Conservation (phyloP, 2,888 invertebrate species). For the Dicycla oo region DNA sequence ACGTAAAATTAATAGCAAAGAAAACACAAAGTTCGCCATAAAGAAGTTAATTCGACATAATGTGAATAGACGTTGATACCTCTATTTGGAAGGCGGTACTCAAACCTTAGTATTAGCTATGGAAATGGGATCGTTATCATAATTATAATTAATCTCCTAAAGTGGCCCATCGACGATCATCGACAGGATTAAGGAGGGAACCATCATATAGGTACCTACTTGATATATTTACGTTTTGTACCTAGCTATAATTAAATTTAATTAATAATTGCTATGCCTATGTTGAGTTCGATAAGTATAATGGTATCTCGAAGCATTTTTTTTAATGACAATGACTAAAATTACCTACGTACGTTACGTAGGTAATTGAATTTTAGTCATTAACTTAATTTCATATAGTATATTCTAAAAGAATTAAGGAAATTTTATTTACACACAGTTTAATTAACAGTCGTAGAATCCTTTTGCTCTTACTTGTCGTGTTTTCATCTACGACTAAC, state of each 20-base stretch:
- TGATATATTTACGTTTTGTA: conserved; percentile 30
- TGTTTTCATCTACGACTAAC: conserved; percentile 4
- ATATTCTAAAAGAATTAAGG: conserved; percentile 14
- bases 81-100: conserved; percentile 66
- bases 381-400: conserved; percentile 22
- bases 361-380: conserved; percentile 30
- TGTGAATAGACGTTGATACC: conserved; percentile 58
- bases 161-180: conserved; percentile 68
- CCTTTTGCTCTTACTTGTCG: conserved; percentile 15
- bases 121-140: conserved; percentile 79
- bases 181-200: conserved; percentile 69
- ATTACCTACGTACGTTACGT: conserved; percentile 34
- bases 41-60: conserved; percentile 45
- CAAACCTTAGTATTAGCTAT: conserved; percentile 78
- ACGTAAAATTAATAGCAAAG: conserved; percentile 12
- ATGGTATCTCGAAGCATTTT: conserved; percentile 38
- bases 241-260: conserved; percentile 52
- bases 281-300: conserved; percentile 29
- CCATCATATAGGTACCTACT: conserved; percentile 37
- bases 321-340: conserved; percentile 27
- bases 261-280: conserved; percentile 48
- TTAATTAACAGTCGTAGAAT: conserved; percentile 23
- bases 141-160: conserved; percentile 80
- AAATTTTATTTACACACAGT: conserved; percentile 3
- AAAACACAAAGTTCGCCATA: conserved; percentile 29